Evolutionary conservation across 2,797 vertebrate genomes (phyloP), one percentile per base, ranked within the genome.

Genomic region (Parotocinclus haroldoi): DNA sequence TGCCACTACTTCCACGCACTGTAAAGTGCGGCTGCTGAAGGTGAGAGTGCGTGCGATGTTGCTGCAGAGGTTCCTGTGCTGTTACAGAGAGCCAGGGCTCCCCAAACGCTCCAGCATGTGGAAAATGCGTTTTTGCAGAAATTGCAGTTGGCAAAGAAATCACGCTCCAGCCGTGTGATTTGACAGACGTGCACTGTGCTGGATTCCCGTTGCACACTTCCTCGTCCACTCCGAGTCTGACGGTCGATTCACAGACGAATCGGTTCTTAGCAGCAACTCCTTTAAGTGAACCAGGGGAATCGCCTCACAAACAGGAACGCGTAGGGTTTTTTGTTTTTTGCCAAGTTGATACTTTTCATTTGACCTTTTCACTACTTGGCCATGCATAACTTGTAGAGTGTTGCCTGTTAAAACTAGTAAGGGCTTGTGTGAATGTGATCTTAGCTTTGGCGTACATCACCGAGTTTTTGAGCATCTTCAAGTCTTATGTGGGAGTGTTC

Each of bases 161-260:
- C 13, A 58, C 52, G 49, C 57, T 75, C 45, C 46, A 51, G 19
- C 37, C 58, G 53, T 40, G 57, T 50, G 63, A 50, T 46, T 48
- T 75, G 76, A 61, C 76, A 76, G 79, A 53, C 79, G 69, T 68
- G 72, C 70, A 66, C 68, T 58, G 50, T 68, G 80, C 76, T 71
- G 40, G 78, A 76, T 74, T 81, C 69, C 81, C 84, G 78, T 84
- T 81, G 81, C 86, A 87, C 83, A 83, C 82, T 72, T 85, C 82
- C 83, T 81, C 74, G 81, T 83, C 78, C 87, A 85, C n/a, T 18
- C 10, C 13, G 27, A 48, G 9, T 46, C 16, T 48, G 46, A 66
- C 63, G 38, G 11, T 3, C 27, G 63, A 66, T 19, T 66, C 63
- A 44, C 44, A 13, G n/a, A 40, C 8, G 54, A 66, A 49, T 66